Conservation (phyloP, 1,140 invertebrate genomes). For the Cherax destructor region DNA sequence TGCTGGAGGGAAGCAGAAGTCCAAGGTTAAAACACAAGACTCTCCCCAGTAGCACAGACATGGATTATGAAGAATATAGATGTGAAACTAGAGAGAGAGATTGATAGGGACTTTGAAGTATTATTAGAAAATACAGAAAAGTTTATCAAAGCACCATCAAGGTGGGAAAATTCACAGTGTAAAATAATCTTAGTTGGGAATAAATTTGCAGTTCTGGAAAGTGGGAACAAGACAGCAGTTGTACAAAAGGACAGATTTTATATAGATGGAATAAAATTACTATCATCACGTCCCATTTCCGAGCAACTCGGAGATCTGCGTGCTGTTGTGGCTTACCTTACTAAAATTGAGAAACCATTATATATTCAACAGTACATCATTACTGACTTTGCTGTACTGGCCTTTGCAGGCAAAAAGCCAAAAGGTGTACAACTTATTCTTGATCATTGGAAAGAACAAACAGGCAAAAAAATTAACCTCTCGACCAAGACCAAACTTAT, state of each 20-base stretch:
- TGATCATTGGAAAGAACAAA: not conserved
- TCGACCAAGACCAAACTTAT: not conserved
- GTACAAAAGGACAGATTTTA: not conserved
- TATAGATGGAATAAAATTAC: not conserved
- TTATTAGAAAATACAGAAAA: not conserved
- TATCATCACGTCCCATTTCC: not conserved
- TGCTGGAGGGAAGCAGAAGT: not conserved
- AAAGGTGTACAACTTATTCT: not conserved
- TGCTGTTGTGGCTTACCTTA: not conserved
- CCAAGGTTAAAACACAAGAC: not conserved
- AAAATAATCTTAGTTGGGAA: not conserved
- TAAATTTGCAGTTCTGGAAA: not conserved
- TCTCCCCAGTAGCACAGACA: not conserved
- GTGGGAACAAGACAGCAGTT: not conserved
- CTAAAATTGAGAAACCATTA: not conserved
- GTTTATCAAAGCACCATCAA: not conserved
- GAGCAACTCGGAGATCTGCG: not conserved
- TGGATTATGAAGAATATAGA: not conserved
- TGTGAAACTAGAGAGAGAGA: not conserved
- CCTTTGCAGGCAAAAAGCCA: not conserved
- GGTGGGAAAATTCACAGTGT: not conserved
- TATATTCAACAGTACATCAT: not conserved
- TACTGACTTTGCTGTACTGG: not conserved
- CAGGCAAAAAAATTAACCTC: not conserved
- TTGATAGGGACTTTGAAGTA: not conserved